phyloP scores from a whole-genome alignment of 2,113 vertebrate species.

The Syngnathus floridae region DNA sequence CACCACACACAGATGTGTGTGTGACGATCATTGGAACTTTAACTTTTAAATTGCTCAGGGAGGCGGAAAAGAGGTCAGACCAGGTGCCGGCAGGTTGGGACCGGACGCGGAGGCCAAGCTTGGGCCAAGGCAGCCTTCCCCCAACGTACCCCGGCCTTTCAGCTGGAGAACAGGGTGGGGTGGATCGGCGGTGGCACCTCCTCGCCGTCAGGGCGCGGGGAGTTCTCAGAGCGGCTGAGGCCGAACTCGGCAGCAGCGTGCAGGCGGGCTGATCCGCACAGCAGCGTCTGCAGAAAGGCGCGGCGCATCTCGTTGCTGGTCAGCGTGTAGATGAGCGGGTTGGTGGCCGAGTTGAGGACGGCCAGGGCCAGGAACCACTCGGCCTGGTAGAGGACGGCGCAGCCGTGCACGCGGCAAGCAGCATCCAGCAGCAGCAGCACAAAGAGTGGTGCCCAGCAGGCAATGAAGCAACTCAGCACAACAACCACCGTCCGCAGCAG shows the following conservation, averaged over 20 bases:
- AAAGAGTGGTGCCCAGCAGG: slow-evolving; percentile 95
- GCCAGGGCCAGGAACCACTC: slow-evolving; percentile 95
- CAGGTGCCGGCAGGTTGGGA: too few species aligned
- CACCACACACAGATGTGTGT: too few species aligned
- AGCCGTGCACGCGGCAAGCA: slow-evolving; percentile 80
- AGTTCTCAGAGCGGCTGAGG: slow-evolving; percentile 94
- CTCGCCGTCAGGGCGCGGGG: slow-evolving; percentile 90
- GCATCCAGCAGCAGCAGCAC: slow-evolving; percentile 93
- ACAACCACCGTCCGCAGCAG: slow-evolving; percentile 96
- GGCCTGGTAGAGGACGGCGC: slow-evolving; percentile 83
- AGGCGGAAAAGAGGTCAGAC: too few species aligned
- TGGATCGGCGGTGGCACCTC: slow-evolving; percentile 82
- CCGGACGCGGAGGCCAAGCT: too few species aligned
- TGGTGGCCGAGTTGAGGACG: slow-evolving; percentile 93
- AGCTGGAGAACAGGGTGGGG: slow-evolving; percentile 81
- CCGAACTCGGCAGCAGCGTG: slow-evolving; percentile 78
- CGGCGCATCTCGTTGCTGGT: slow-evolving; percentile 97
- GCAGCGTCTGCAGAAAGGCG: slow-evolving; percentile 86
- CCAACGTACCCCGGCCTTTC: slow-evolving; percentile 30
- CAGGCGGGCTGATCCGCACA: slow-evolving; percentile 80
- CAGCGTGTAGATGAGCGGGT: slow-evolving; percentile 96
- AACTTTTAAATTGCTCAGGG: too few species aligned
- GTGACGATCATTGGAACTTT: too few species aligned
- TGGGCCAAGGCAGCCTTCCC: too few species aligned
- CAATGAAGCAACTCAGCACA: slow-evolving; percentile 93